Conservation (phyloP, 2,113 vertebrate species). For the Ptilorrhoa leucosticta region DNA sequence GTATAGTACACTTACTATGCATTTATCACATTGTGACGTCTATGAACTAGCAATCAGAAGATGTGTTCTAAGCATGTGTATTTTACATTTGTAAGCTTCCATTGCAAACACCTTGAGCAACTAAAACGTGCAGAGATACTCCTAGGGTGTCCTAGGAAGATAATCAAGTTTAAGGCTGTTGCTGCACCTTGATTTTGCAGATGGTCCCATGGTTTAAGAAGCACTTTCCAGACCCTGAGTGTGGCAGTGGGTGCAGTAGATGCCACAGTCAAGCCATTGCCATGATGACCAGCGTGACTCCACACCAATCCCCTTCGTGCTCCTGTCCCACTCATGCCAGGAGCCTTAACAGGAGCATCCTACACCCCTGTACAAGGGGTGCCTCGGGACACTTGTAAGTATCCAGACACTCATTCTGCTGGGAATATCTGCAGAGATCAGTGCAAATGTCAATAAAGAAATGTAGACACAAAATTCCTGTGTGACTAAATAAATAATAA, state of each 20-base stretch:
- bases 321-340: neutral
- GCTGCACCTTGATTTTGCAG: neutral
- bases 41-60: neutral
- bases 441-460: neutral
- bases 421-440: neutral
- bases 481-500: neutral
- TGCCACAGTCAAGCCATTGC: neutral
- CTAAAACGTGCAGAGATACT: neutral
- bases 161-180: neutral
- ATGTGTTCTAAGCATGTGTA: neutral
- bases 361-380: too few species aligned
- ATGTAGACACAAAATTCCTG: neutral
- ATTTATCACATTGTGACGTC: neutral
- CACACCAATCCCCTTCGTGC: neutral
- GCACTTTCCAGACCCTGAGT: neutral
- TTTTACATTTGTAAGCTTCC: neutral
- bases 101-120: neutral
- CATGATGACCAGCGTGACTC: rapidly evolving
- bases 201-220: neutral
- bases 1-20: neutral
- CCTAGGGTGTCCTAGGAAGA: neutral
- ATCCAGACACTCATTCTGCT: neutral
- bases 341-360: neutral
- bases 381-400: neutral
- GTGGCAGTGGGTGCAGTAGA: neutral